Base-by-base conservation (phyloP, 2,113 vertebrate genomes). In the Gadus chalcogrammus region DNA sequence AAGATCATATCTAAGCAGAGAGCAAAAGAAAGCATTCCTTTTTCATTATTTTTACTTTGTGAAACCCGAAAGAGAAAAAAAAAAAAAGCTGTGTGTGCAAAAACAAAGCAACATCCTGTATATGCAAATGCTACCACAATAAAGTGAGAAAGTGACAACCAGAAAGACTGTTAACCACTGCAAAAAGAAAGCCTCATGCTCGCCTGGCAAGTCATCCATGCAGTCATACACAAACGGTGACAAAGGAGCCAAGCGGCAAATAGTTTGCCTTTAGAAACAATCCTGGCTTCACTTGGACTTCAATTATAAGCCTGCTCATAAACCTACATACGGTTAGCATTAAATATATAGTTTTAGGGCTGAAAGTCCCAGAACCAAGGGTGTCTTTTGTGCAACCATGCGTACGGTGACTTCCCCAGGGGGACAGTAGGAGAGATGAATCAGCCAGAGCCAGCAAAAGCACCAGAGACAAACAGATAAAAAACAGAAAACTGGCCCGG, bases 101-200 rank as follows among this genome's bases (percentile, higher is more conserved):
- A 79, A 78, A 79, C 67, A 74, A 73, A 71, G 69, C 79, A 87
- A 86, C 79, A 83, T 89, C 90, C 91, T 92, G 90, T 91, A 90
- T 91, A 90, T 91, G 90, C 90, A 91, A 87, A 85, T 76, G 82
- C 85, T 78, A 82, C 79, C 7, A 67, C 78, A 61, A 61, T 74
- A 70, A 59, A 66, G 79, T 82, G 80, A 79, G 55, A 71, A 8
- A 28, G 62, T n/a, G 15, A 68, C 52, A 73, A 76, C 42, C 17
- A 66, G 18, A 27, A 24, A 20, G 80, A 88, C 80, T 80, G 81
- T 77, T 64, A 69, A 79, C 74, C 71, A 78, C 12, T 48, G 60
- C 20, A 18, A 61, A 20, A 13, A 48, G 42, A 11, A 48, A 48
- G 42, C 42, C 42, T 20, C 60, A 61, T 61, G n/a, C 91, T 88